Conservation (phyloP, 2,888 invertebrate genomes). For the Sminthurides aquaticus region DNA sequence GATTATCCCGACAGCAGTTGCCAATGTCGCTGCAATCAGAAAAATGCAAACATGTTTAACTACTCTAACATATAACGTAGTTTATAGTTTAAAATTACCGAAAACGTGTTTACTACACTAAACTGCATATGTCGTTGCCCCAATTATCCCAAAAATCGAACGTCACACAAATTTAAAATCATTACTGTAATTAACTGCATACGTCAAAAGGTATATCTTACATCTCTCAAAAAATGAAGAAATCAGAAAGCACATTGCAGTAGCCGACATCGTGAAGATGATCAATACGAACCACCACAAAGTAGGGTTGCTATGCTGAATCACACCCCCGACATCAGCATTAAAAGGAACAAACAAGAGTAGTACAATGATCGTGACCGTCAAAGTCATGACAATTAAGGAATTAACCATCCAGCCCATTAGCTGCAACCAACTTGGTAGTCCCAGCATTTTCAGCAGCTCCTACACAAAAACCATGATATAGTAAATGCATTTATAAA, state of each 20-base stretch:
- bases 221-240: slow-evolving; percentile 49
- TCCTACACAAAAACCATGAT: too few species aligned
- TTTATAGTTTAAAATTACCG: too few species aligned
- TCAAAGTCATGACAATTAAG: slow-evolving; percentile 46
- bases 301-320: slow-evolving; percentile 45
- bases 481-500: too few species aligned
- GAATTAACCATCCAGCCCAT: slow-evolving; percentile 52
- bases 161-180: too few species aligned
- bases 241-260: slow-evolving; percentile 48
- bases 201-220: too few species aligned
- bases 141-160: too few species aligned
- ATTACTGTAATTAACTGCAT: too few species aligned
- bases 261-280: slow-evolving; percentile 46
- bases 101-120: too few species aligned
- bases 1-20: slow-evolving; percentile 44
- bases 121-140: too few species aligned
- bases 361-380: slow-evolving; percentile 46
- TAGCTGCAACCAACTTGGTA: slow-evolving; percentile 53
- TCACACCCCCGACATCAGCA: slow-evolving; percentile 41
- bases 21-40: slow-evolving; percentile 44
- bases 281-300: slow-evolving; percentile 48
- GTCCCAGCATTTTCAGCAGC: slow-evolving; percentile 55
- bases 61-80: too few species aligned
- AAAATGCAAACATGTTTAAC: too few species aligned
- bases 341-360: slow-evolving; percentile 44